Evolutionary conservation across 2,797 vertebrate species (phyloP).

Genomic region (Apodemus agrarius): DNA sequence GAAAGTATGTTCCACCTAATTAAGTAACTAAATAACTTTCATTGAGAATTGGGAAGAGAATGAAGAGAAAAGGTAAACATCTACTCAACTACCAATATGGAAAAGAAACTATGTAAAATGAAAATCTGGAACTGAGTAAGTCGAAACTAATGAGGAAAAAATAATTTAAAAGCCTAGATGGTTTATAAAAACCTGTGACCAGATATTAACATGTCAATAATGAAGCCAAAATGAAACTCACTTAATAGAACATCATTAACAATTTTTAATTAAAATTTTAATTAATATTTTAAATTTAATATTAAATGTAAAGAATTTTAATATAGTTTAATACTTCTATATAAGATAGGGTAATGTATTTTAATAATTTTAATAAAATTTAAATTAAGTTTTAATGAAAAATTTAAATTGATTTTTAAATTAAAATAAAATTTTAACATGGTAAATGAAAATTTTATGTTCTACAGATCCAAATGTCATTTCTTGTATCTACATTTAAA

Average conservation of each 20-base stretch:
- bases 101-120: neutral
- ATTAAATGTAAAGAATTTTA: neutral
- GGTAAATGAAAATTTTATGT: neutral
- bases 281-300: neutral
- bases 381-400: neutral
- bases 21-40: neutral
- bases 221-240: neutral
- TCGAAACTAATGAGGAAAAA: constrained; percentile 5
- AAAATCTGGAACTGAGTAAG: neutral
- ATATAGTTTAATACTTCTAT: neutral
- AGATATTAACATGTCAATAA: neutral
- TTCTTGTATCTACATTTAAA: neutral
- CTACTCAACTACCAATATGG: neutral
- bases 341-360: neutral
- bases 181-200: neutral
- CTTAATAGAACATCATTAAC: neutral
- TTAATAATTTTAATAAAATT: neutral
- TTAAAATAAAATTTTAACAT: neutral
- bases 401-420: neutral
- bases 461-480: neutral
- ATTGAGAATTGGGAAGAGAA: neutral
- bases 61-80: neutral
- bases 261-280: neutral
- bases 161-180: neutral
- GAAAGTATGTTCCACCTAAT: neutral